Percentiles rank a stretch among this genome's conserved stretches.
These are phyloP conservation scores for Drosophila sp. DNA, from an alignment of 1,140 invertebrate genomes.

Conservation along the genomic window DNA sequence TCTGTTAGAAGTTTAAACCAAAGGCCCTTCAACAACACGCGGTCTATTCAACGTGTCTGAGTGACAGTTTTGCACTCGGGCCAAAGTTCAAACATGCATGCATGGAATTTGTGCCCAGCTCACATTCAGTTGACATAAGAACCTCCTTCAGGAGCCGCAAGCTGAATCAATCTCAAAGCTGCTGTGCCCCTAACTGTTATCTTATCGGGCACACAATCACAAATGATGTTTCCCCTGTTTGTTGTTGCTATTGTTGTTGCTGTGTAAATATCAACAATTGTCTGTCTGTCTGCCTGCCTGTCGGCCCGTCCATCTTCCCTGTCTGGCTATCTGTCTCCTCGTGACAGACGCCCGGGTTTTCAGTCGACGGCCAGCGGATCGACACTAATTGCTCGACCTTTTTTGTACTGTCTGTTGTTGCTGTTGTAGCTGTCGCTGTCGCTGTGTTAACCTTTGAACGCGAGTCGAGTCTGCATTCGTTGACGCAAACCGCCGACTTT, in stretches of 20 bases:
- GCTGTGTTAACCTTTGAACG: slow-evolving; percentile 67
- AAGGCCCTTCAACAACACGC: background rate
- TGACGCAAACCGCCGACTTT: slow-evolving; percentile 31
- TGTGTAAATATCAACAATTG: slow-evolving; percentile 54
- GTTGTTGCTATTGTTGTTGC: slow-evolving; percentile 13
- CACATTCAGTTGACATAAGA: slow-evolving; percentile 33
- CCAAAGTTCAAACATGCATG: slow-evolving; percentile 52
- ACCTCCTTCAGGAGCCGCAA: slow-evolving; percentile 45
- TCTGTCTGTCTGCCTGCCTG: slow-evolving; percentile 13
- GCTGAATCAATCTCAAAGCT: slow-evolving; percentile 38
- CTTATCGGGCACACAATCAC: slow-evolving; percentile 32
- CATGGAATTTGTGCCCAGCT: slow-evolving; percentile 3
- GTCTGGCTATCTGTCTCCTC: slow-evolving; percentile 36
- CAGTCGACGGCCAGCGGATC: slow-evolving; percentile 40
- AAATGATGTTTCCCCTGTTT: background rate
- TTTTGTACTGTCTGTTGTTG: slow-evolving; percentile 31
- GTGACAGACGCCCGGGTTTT: slow-evolving; percentile 35
- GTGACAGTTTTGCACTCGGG: slow-evolving; percentile 31
- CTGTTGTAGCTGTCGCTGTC: slow-evolving; percentile 11
- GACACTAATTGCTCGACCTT: slow-evolving; percentile 80
- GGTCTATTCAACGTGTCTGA: background rate
- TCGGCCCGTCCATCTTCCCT: slow-evolving; percentile 2
- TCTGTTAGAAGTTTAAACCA: background rate
- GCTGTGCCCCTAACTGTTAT: slow-evolving; percentile 57
- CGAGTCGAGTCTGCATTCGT: slow-evolving; percentile 64